These are phyloP conservation scores for Mormyrops boulengeri DNA, from an alignment of 2,797 vertebrate genomes.

Conservation along the genomic window DNA sequence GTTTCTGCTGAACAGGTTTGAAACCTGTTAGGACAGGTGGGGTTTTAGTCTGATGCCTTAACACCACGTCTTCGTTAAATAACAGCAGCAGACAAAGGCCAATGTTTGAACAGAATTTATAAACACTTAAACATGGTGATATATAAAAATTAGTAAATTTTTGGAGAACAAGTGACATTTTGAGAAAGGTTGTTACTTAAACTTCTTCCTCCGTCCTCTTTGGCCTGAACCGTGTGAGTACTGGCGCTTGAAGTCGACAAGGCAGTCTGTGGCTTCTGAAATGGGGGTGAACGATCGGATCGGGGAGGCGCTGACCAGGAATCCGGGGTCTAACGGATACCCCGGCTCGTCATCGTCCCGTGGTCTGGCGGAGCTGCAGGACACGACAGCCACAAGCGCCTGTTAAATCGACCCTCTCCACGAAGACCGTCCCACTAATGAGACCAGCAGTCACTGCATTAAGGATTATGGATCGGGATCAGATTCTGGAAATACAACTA, in stretches of 20 bases:
- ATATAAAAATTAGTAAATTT: constrained; percentile 24
- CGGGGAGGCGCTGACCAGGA: constrained; percentile 53
- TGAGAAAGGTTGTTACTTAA: constrained; percentile 30
- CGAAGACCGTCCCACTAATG: not conserved
- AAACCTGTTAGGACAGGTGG: not conserved
- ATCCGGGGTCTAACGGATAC: not conserved
- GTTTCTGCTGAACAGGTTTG: not conserved
- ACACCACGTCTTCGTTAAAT: not conserved
- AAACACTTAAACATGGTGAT: constrained; percentile 13
- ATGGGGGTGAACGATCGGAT: constrained; percentile 63
- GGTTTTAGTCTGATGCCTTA: not conserved
- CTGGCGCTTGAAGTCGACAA: constrained; percentile 65
- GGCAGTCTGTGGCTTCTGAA: constrained; percentile 64
- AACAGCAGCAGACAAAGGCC: not conserved
- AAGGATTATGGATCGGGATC: not conserved
- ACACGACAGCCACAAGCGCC: not conserved
- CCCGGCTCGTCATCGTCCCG: not conserved
- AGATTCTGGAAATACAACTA: not conserved
- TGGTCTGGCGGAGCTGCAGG: constrained; percentile 16
- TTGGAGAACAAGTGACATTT: not conserved
- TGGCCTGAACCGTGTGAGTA: constrained; percentile 38
- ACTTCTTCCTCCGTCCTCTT: constrained; percentile 43
- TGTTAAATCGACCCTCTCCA: not conserved
- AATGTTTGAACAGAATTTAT: not conserved
- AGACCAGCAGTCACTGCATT: not conserved